These are phyloP conservation scores for Dendrolimus punctatus DNA, from an alignment of 1,140 invertebrate genomes.

Conservation along the genomic window DNA sequence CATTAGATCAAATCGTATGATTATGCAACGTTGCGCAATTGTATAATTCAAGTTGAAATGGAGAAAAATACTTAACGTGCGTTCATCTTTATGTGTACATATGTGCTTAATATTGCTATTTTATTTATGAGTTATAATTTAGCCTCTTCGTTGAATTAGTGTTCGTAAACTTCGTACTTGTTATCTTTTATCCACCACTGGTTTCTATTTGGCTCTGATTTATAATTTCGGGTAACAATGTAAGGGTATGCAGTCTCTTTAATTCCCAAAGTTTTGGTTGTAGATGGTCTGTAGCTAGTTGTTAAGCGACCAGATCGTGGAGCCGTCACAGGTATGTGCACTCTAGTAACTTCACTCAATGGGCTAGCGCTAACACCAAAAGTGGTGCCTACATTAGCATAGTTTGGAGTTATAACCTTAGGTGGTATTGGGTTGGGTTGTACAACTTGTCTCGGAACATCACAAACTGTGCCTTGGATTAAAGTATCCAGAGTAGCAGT, in stretches of 20 bases:
- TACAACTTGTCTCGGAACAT: slow-evolving; percentile 30
- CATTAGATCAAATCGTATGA: too few relatives aligned
- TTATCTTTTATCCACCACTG: slow-evolving; percentile 21
- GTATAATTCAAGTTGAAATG: too few relatives aligned
- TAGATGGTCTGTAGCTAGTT: slow-evolving; percentile 2
- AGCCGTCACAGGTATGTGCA: slow-evolving; percentile 4
- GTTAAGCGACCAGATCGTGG: neutral
- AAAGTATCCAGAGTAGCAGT: slow-evolving; percentile 76
- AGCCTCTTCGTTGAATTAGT: neutral
- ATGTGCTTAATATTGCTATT: too few relatives aligned
- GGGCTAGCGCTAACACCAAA: slow-evolving; percentile 4
- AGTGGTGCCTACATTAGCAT: slow-evolving; percentile 5
- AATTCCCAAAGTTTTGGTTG: neutral
- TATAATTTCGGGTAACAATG: neutral
- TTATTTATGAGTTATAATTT: neutral
- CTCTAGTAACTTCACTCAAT: neutral
- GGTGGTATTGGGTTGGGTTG: slow-evolving; percentile 2
- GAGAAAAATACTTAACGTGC: too few relatives aligned
- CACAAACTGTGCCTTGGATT: slow-evolving; percentile 81
- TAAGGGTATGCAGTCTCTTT: slow-evolving; percentile 5
- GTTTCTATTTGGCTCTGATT: slow-evolving; percentile 7
- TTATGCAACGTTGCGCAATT: too few relatives aligned
- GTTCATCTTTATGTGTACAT: too few relatives aligned
- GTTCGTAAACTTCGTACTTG: slow-evolving; percentile 21
- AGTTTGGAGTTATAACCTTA: slow-evolving; percentile 1